Conservation (phyloP, 2,113 vertebrate genomes). For the Dipodomys spectabilis region DNA sequence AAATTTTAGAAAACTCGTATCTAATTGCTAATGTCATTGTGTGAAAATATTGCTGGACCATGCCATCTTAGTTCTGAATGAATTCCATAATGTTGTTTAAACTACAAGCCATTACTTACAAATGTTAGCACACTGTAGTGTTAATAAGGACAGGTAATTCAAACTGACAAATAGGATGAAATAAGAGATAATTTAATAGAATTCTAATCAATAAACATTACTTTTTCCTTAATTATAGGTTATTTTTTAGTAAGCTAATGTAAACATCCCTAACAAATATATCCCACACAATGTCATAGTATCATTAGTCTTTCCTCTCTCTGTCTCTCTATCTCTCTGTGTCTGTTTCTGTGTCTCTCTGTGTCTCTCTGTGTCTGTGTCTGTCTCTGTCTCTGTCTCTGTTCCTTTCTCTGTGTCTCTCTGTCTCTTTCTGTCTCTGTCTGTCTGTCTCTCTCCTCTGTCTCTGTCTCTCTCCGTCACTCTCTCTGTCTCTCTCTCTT, state of each 20-base stretch:
- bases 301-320: neutral
- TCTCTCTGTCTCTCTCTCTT: no score
- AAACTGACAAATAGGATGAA: slow-evolving; percentile 3
- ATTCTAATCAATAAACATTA: slow-evolving; percentile 45
- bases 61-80: slow-evolving; percentile 27
- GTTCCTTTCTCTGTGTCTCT: no score
- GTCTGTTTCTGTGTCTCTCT: no score
- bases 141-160: slow-evolving; percentile 42
- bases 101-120: slow-evolving; percentile 22
- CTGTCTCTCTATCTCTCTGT: no score
- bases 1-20: neutral
- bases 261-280: neutral
- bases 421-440: no score
- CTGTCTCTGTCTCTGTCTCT: no score
- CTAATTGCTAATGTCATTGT: slow-evolving; percentile 25
- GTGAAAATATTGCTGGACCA: neutral
- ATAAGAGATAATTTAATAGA: slow-evolving; percentile 46
- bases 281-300: neutral
- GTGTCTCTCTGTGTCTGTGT: no score
- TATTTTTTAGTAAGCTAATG: slow-evolving; percentile 43
- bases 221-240: slow-evolving; percentile 35
- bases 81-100: slow-evolving; percentile 17
- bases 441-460: no score
- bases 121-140: neutral
- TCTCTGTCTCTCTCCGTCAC: no score